Base-by-base conservation (phyloP, 2,113 vertebrate species). In the Pycnonotus jocosus region DNA sequence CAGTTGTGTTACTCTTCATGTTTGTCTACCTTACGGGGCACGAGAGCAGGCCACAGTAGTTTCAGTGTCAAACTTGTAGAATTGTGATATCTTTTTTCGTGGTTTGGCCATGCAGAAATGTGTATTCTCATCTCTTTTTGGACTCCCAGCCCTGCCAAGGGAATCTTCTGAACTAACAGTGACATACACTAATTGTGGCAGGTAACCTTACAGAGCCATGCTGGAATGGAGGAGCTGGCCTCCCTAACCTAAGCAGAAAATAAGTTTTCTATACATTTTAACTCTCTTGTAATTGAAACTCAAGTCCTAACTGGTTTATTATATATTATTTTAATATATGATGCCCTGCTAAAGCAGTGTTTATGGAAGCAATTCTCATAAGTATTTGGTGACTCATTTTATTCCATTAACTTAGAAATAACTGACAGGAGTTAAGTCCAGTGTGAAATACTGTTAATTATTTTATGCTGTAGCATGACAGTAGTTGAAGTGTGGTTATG, bases 21-120 rank as follows among this genome's bases (percentile, higher is more conserved):
- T 48, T 51, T 54, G 23, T 44, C 24, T 65, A 2, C 40, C 23
- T 54, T 71, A 37, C 23, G 66, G 24, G 64, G 30, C 45, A 23
- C 0, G 0, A 44, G n/a, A 47, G 27, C 0, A 0, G 4, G 19
- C 3, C 50, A 15, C 33, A 45, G 47, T 31, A 33, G 16, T 78
- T 96, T 57, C 8, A 3, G 2, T 64, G 33, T 23, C 42, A 82
- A 38, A 44, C 65, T 48, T 80, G 27, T 31, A 16, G 18, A 50
- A 28, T 12, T 83, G 27, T 45, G 28, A 0, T 62, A 4, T 9
- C 6, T 71, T 86, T 95, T 60, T 27, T 50, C 1, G 1, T 80
- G n/a, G 3, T 57, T 78, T 35, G 47, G 23, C 21, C 58, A 47
- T 44, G 35, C 45, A 77, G 30, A 80, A 92, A 48, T 48, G 21